Conservation (phyloP, 2,113 vertebrate species). For the Nyctibius bracteatus region DNA sequence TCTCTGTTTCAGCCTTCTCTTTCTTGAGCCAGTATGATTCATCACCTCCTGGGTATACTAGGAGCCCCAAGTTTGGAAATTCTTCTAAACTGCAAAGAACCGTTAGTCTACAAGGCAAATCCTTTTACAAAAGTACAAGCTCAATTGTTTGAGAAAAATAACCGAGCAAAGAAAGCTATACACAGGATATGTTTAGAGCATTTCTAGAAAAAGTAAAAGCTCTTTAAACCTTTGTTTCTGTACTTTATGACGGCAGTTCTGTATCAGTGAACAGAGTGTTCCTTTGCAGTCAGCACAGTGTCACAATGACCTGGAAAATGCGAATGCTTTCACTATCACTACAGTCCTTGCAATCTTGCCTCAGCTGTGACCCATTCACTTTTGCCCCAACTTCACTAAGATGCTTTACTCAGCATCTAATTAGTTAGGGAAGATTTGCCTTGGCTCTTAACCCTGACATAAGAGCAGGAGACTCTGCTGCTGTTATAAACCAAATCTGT, state of each 20-base stretch:
- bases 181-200: neutral
- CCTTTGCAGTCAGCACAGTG: slow-evolving; percentile 76
- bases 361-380: slow-evolving; percentile 75
- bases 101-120: slow-evolving; percentile 26
- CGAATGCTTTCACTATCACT: slow-evolving; percentile 75
- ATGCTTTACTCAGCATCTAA: slow-evolving; percentile 82
- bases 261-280: slow-evolving; percentile 78
- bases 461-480: slow-evolving; percentile 68
- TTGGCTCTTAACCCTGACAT: slow-evolving; percentile 74
- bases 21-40: slow-evolving; percentile 40
- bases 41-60: slow-evolving; percentile 27
- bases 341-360: slow-evolving; percentile 71
- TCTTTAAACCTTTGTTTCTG: slow-evolving; percentile 63
- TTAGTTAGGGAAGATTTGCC: slow-evolving; percentile 77
- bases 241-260: slow-evolving; percentile 71
- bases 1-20: neutral
- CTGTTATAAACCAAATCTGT: slow-evolving; percentile 78
- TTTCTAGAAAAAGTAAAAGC: slow-evolving; percentile 32
- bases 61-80: slow-evolving; percentile 61
- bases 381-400: slow-evolving; percentile 75
- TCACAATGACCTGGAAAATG: slow-evolving; percentile 81
- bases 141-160: slow-evolving; percentile 1
- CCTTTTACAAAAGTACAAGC: neutral
- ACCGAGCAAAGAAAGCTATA: neutral
- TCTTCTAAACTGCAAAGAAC: slow-evolving; percentile 16